Evolutionary conservation across 2,113 vertebrate genomes (phyloP).

Genomic region (cat (Felis catus)): DNA sequence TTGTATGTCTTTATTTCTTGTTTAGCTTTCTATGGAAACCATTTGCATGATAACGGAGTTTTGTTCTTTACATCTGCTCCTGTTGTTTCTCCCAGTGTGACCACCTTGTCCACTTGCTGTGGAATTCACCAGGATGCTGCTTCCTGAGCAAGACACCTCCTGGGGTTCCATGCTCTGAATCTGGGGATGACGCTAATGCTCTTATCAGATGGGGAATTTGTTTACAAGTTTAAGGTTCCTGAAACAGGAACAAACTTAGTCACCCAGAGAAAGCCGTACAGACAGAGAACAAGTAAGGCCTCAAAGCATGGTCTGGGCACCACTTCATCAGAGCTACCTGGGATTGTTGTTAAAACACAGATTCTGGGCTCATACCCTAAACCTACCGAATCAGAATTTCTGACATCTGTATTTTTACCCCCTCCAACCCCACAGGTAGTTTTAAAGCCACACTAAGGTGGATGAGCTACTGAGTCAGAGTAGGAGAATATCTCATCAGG

Average conservation of each 20-base stretch:
- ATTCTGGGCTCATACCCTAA: background rate
- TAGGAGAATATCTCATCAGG: background rate
- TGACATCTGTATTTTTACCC: background rate
- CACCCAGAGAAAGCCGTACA: background rate
- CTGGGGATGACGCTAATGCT: background rate
- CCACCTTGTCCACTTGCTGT: background rate
- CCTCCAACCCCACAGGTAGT: background rate
- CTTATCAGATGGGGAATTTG: background rate
- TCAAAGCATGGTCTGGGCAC: background rate
- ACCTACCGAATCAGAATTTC: background rate
- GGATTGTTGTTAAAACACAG: background rate
- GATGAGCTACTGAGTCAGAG: background rate
- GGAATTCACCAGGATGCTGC: background rate
- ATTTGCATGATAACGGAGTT: slow-evolving; percentile 68
- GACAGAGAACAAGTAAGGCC: background rate
- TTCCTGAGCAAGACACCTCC: background rate
- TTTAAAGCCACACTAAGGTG: background rate
- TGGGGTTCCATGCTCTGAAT: background rate
- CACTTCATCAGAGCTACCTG: background rate
- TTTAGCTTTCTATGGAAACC: slow-evolving; percentile 66
- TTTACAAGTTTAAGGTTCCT: background rate
- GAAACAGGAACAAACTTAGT: background rate
- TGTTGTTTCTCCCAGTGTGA: slow-evolving; percentile 27
- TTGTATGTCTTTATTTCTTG: slow-evolving; percentile 47
- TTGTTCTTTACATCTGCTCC: background rate